Evolutionary conservation across 1,140 invertebrate species (phyloP), one percentile per base, ranked within the genome.

Genomic region (Nebria ingens): DNA sequence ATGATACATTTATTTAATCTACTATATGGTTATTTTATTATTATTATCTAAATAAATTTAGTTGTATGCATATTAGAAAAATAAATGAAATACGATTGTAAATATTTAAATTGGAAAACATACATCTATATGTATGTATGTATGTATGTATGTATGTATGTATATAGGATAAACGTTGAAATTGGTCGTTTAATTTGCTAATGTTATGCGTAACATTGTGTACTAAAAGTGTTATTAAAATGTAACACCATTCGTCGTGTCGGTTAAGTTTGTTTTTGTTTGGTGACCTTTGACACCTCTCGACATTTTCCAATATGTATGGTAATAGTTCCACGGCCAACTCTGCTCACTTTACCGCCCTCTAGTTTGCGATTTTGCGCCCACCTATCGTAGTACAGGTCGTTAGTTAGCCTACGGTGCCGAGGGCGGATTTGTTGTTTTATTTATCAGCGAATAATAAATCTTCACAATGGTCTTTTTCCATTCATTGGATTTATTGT

Each of bases 271-370:
- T 45, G 40, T 45, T 45, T 45, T 45, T 4, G 15, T 45, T 11
- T 11, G 15, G 17, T 29, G 25, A 45, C 40, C 40, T 45, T 45
- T 45, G 40, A 45, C 6, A 17, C 40, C 6, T n/a, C n/a, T 34
- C 25, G 25, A 34, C 25, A 17, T 45, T 45, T 45, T 45, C 15
- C 40, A 45, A 45, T 45, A 45, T 45, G 40, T 45, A 45, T 45
- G 40, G 6, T 45, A 45, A 45, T 45, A 4, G 25, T 34, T 34
- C n/a, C n/a, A 34, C 25, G 25, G n/a, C 25, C 6, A 34, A 9
- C 25, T 34, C 25, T 9, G n/a, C n/a, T n/a, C n/a, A n/a, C n/a
- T n/a, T n/a, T n/a, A n/a, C n/a, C 25, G 25, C 25, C 25, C 25
- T 34, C 25, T 34, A 34, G 25, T 34, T 34, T 34, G 25, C 25